Percentiles rank a stretch among this genome's conserved stretches.
Conservation (phyloP, 2,113 vertebrate species). For the Indri indri region DNA sequence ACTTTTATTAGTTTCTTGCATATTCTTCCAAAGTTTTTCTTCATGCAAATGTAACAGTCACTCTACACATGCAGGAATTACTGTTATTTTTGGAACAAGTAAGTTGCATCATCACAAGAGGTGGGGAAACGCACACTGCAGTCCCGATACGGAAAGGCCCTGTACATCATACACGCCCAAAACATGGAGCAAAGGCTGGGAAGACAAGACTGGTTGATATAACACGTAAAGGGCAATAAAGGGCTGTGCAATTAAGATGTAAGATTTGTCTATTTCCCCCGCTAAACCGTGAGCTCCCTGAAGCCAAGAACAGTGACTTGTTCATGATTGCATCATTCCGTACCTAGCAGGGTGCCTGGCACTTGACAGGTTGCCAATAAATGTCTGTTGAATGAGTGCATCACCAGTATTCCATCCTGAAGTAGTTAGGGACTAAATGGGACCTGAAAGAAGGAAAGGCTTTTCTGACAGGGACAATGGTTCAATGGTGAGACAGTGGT, state of each 20-base stretch:
- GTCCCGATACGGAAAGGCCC: too few species aligned
- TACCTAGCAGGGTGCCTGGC: background rate
- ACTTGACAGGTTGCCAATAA: fast-evolving
- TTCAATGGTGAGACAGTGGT: background rate
- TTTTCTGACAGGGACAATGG: background rate
- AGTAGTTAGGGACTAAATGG: background rate
- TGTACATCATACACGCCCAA: background rate
- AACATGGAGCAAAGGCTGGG: background rate
- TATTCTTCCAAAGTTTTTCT: background rate
- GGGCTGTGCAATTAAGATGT: fast-evolving
- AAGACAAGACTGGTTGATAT: background rate
- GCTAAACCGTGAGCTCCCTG: background rate
- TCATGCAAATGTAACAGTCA: background rate
- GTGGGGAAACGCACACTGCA: fast-evolving
- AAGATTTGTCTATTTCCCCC: background rate
- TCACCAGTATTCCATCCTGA: background rate
- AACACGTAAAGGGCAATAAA: background rate
- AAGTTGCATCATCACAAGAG: background rate
- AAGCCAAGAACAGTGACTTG: background rate
- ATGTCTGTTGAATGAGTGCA: background rate
- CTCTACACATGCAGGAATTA: background rate
- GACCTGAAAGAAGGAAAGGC: background rate
- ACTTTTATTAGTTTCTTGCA: background rate
- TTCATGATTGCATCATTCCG: background rate
- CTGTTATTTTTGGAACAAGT: fast-evolving